phyloP scores from a whole-genome alignment of 2,113 vertebrate species.

The Engraulis encrasicolus region DNA sequence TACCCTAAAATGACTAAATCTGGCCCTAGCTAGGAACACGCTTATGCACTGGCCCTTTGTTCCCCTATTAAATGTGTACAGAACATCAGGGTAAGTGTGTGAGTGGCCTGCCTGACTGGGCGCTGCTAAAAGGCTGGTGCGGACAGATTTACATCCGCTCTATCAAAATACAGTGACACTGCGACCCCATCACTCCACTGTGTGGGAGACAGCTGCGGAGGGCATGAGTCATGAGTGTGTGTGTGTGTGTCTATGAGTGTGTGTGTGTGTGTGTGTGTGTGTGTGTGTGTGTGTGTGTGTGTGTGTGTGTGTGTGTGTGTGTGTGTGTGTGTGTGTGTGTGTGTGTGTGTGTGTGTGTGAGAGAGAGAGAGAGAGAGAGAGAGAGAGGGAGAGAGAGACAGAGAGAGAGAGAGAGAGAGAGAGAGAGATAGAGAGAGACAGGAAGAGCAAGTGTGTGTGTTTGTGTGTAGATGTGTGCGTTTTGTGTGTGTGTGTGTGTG shows the following conservation, averaged over 20 bases:
- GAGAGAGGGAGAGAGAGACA: too few species aligned
- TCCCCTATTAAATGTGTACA: background rate
- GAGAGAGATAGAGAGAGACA: too few species aligned
- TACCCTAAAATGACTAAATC: too few species aligned
- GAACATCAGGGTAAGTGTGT: background rate
- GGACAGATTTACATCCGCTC: background rate
- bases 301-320: background rate
- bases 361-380: too few species aligned
- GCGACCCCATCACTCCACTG: background rate
- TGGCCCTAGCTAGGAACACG: too few species aligned
- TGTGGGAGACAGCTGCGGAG: background rate
- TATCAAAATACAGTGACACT: background rate
- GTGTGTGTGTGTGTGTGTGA: too few species aligned
- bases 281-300: constrained; percentile 3
- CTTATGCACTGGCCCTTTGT: background rate
- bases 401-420: too few species aligned
- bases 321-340: background rate
- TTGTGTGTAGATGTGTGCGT: too few species aligned
- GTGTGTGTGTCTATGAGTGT: too few species aligned
- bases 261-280: background rate
- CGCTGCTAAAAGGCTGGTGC: background rate
- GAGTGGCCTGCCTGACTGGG: background rate
- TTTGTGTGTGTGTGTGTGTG: too few species aligned
- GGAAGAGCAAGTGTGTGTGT: too few species aligned
- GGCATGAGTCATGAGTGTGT: background rate